phyloP scores from a whole-genome alignment of 2,113 vertebrate species.

The Brachyistius frenatus region DNA sequence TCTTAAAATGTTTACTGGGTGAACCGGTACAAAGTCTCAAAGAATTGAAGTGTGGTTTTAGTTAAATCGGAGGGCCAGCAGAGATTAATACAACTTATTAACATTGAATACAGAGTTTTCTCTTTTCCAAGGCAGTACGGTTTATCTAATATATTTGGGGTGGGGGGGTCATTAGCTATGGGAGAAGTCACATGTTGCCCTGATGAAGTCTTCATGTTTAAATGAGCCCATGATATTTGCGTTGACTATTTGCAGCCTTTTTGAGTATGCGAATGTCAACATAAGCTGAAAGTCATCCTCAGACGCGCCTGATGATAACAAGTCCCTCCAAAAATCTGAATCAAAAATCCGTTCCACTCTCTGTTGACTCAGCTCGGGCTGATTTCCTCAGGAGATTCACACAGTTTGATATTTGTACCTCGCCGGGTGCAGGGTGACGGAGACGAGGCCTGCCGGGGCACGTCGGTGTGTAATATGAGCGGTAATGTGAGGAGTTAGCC shows the following conservation, averaged over 20 bases:
- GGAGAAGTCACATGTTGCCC: conserved; percentile 23
- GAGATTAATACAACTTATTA: too few species aligned
- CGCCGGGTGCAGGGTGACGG: conserved; percentile 27
- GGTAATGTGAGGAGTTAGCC: conserved; percentile 61
- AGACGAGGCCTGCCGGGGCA: conserved; percentile 50
- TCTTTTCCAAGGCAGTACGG: background rate
- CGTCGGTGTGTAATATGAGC: conserved; percentile 58
- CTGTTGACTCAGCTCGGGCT: background rate
- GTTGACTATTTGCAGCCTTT: conserved; percentile 23
- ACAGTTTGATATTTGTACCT: conserved; percentile 13
- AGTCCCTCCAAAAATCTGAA: conserved; percentile 11
- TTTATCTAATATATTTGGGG: background rate
- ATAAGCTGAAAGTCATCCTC: background rate
- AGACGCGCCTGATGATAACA: background rate
- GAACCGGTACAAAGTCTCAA: too few species aligned
- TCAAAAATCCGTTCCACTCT: background rate
- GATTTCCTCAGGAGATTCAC: background rate
- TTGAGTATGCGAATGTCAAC: conserved; percentile 20
- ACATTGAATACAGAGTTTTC: background rate
- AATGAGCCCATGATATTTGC: conserved; percentile 42
- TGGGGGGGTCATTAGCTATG: conserved; percentile 6
- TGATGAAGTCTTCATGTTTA: conserved; percentile 25
- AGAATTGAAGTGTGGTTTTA: too few species aligned
- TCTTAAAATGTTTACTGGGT: too few species aligned
- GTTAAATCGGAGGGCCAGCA: too few species aligned